Base-by-base conservation (phyloP, 1,140 invertebrate genomes). In the Macrostomum lignano region DNA sequence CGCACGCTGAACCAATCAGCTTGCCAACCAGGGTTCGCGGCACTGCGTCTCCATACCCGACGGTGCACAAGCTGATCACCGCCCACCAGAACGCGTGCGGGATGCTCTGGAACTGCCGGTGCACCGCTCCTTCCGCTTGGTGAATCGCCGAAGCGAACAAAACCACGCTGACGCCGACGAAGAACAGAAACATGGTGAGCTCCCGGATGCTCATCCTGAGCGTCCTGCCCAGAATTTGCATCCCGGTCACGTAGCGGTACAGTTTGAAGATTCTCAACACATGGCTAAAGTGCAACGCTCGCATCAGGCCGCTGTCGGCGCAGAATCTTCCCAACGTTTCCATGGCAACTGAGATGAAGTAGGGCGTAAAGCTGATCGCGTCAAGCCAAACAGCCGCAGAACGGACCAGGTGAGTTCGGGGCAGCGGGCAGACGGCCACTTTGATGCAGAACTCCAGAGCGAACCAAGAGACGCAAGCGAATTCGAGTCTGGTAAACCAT, bases 321-420 rank as follows among this genome's bases (percentile, higher is more conserved):
- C 9, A 37, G 31, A 10, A 36, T 30, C 2, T 36, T 79, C 65
- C 86, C 76, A 64, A 82, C 82, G 20, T 15, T 5, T 32, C 4
- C 86, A 86, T 79, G 43, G 79, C 79, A 62, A 93, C 65, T 44
- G 84, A 93, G 60, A 93, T 82, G 67, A 93, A 93, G 62, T 93
- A 93, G 47, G 84, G 84, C 67, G 91, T 86, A 67, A 93, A 88
- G 55, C 82, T 82, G 64, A 57, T 25, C 62, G 91, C 81, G 62
- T 93, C 84, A 63, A 93, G 88, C 60, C 37, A 62, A 63, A 84
- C 76, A 66, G 93, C 93, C 76, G 93, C 86, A 60, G 91, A 76
- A 67, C 86, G 32, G 17, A 46, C 48, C 13, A 46, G 31, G 31
- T 55, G 52, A 17, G 32, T 28, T 7, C 32, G 25, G 39, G 53